These are phyloP conservation scores for Lagenorhynchus albirostris DNA, from an alignment of 2,113 vertebrate species.

Conservation along the genomic window DNA sequence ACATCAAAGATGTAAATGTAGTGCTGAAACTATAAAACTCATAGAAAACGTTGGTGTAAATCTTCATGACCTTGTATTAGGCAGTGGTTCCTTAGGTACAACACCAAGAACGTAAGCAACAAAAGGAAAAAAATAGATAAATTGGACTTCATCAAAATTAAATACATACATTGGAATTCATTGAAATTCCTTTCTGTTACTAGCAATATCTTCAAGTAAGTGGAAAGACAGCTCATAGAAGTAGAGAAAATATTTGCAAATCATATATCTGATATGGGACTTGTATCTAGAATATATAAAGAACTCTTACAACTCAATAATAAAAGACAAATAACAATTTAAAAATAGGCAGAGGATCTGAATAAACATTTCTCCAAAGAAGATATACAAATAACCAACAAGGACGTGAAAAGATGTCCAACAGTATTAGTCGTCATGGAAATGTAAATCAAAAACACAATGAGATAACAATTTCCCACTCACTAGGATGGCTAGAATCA, in stretches of 20 bases:
- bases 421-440: neutral
- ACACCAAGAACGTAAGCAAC: neutral
- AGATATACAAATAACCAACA: neutral
- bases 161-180: neutral
- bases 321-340: too few species aligned
- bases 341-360: neutral
- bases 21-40: neutral
- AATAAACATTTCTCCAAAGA: constrained; percentile 24
- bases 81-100: neutral
- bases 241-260: neutral
- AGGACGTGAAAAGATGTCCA: constrained; percentile 38
- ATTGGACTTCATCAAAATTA: neutral
- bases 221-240: neutral
- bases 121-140: constrained; percentile 11
- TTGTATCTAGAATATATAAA: too few species aligned
- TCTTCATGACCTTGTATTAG: neutral
- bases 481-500: neutral
- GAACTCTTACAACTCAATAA: too few species aligned
- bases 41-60: neutral
- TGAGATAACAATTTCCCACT: neutral
- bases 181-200: neutral
- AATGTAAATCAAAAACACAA: neutral
- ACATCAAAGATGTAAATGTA: neutral
- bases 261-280: neutral
- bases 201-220: constrained; percentile 10